Percentiles rank a stretch among this genome's conserved stretches.
phyloP scores from a whole-genome alignment of 2,888 invertebrate genomes.

The Ophion obscuratus region DNA sequence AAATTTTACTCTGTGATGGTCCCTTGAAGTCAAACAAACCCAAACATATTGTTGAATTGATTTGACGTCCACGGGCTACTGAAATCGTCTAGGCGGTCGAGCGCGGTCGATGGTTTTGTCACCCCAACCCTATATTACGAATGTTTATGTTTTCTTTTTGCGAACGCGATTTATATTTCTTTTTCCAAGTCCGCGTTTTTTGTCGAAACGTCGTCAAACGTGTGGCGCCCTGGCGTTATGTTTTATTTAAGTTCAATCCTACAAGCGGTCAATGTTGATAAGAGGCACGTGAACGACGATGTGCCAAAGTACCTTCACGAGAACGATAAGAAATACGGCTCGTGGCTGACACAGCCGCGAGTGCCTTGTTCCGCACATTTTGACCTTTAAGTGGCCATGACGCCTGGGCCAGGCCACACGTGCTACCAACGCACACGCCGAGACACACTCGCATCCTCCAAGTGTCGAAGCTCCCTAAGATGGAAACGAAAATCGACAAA shows the following conservation, averaged over 20 bases:
- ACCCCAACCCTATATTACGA: too few species aligned
- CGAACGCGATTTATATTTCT: too few species aligned
- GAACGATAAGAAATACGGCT: too few species aligned
- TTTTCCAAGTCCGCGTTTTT: neutral
- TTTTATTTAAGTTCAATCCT: neutral
- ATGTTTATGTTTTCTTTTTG: too few species aligned
- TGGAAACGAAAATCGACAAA: neutral
- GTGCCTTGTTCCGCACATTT: neutral
- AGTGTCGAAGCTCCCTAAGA: neutral
- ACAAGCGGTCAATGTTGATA: neutral
- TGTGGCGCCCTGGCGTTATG: neutral
- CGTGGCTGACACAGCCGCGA: neutral
- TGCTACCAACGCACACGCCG: neutral
- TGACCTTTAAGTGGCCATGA: slow-evolving; percentile 15
- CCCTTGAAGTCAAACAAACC: too few species aligned
- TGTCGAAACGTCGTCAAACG: neutral
- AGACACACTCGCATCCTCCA: neutral
- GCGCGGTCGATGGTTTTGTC: too few species aligned
- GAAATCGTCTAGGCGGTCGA: too few species aligned
- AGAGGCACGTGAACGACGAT: neutral
- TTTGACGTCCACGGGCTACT: too few species aligned
- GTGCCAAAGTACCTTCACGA: neutral
- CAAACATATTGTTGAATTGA: too few species aligned
- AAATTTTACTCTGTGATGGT: too few species aligned
- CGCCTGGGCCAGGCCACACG: neutral